A percentile compares a stretch with the other conserved stretches of the same genome.
phyloP scores from a whole-genome alignment of 1,140 invertebrate species.

The Euura lappo region DNA sequence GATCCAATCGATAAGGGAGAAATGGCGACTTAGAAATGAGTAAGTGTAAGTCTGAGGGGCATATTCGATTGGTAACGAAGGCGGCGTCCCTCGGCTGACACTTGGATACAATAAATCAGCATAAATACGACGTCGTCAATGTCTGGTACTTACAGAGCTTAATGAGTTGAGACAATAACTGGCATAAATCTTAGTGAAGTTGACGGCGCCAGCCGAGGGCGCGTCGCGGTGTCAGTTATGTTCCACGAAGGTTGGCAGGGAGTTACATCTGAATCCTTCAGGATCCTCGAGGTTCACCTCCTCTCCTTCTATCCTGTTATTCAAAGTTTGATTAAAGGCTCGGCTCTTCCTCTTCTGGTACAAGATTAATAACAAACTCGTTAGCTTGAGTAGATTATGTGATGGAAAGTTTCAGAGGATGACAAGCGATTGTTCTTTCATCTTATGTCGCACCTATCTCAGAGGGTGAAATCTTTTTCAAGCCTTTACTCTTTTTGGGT shows the following conservation, averaged over 20 bases:
- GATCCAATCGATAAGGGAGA: no score
- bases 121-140: conserved; percentile 23
- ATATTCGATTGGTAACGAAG: no score
- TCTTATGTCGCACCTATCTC: background rate
- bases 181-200: conserved; percentile 14
- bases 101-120: conserved; percentile 30
- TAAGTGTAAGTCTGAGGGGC: no score
- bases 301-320: conserved; percentile 7
- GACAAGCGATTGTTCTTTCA: background rate
- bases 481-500: no score
- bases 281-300: background rate
- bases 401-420: background rate
- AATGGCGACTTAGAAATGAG: no score
- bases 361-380: conserved; percentile 11
- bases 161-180: conserved; percentile 28
- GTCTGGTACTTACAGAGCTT: conserved; percentile 23
- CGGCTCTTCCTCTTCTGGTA: conserved; percentile 2
- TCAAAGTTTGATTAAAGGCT: conserved; percentile 16
- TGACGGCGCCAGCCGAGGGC: background rate
- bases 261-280: background rate
- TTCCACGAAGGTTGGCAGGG: no score
- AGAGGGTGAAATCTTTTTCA: background rate
- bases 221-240: background rate
- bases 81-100: background rate
- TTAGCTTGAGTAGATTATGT: conserved; percentile 5